Conservation (phyloP, 2,113 vertebrate genomes). For the Microcebus tavaratra region DNA sequence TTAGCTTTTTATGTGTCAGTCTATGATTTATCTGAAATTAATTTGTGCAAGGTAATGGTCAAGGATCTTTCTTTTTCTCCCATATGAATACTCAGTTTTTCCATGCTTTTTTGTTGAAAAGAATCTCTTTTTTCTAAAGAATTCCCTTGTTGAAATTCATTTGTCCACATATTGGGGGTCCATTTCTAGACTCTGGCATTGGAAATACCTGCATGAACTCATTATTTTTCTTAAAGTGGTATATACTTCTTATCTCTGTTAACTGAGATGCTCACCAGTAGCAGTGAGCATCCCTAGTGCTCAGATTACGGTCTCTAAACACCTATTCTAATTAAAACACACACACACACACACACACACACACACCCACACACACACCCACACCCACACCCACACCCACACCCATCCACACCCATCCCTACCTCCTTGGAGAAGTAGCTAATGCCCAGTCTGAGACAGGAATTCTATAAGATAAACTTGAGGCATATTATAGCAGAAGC, state of each 20-base stretch:
- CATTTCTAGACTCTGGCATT: neutral
- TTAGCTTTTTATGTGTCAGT: neutral
- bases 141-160: neutral
- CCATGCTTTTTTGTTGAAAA: neutral
- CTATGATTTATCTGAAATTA: neutral
- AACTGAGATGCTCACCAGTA: neutral
- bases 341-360: too few relatives aligned
- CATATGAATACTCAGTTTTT: neutral
- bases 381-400: too few relatives aligned
- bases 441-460: neutral
- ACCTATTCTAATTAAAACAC: neutral
- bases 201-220: neutral
- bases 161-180: neutral
- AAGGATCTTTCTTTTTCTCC: neutral
- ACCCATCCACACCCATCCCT: too few relatives aligned
- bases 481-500: neutral
- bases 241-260: neutral
- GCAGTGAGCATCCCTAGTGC: accelerated
- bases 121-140: neutral
- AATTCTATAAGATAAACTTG: neutral
- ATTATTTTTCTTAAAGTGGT: neutral
- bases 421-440: neutral
- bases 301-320: neutral
- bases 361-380: neutral
- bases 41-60: neutral